Base-by-base conservation (phyloP, 1,140 invertebrate species). In the Penaeus japonicus region DNA sequence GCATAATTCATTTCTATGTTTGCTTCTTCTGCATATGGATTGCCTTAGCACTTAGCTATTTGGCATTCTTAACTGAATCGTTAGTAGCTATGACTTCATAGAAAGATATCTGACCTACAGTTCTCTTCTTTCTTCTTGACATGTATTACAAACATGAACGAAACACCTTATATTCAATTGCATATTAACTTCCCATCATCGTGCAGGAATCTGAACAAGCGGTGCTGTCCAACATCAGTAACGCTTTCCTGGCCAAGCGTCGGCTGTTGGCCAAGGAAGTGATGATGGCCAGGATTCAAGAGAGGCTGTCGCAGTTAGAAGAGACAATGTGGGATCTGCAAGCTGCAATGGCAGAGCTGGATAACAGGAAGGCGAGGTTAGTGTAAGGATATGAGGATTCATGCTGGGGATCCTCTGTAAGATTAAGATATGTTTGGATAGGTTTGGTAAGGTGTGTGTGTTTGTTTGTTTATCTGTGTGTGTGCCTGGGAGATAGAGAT, bases 231-330 rank as follows among this genome's bases (percentile, higher is more conserved):
- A 87, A 87, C 53, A 87, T 87, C 59, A 87, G 86, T 62, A 87
- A 87, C 47, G 86, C 86, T 4, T 87, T 87, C 80, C 47, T 87
- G 47, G 86, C 86, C 39, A 87, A 83, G 47, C 79, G 86, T 54
- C 79, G 86, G 0, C 78, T 87, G 17, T 62, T 87, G 79, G n/a
- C 35, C 20, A 73, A 70, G 78, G 86, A 87, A 53, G 86, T 87
- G 47, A 65, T 65, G 5, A 22, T 27, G 10, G 86, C 39, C 2
- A 81, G 86, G 30, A 81, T 87, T 17, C 62, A 82, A 47, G 86
- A 83, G 65, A 78, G 80, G 18, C 79, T 87, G 24, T 35, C 53
- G 7, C n/a, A 24, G 32, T 32, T 87, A 30, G 79, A 87, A 62
- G 86, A 87, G 27, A 65, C 30, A 0, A 57, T 73, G 10, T 83